These are phyloP conservation scores for Dicranocentrus wangi DNA, from an alignment of 2,888 invertebrate genomes.

Conservation along the genomic window DNA sequence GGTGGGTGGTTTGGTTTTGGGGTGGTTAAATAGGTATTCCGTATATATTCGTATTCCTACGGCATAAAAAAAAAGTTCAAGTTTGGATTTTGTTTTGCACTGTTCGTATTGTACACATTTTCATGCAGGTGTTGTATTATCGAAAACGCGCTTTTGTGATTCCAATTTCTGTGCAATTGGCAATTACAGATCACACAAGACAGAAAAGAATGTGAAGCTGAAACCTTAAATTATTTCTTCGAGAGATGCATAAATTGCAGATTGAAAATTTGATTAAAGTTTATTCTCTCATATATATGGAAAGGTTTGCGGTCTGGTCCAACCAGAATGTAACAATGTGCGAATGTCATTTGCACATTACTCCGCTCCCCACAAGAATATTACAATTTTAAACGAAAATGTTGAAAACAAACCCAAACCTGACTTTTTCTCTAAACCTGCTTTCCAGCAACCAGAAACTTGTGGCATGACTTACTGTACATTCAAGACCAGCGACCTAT, in stretches of 20 bases:
- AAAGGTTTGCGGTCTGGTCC: background rate
- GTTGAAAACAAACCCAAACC: background rate
- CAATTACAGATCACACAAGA: too few species aligned
- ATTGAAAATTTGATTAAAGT: constrained; percentile 12
- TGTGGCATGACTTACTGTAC: background rate
- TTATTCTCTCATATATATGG: background rate
- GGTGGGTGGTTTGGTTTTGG: constrained; percentile 39
- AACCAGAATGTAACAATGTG: constrained; percentile 10
- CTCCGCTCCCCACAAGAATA: background rate
- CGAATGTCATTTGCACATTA: constrained; percentile 18
- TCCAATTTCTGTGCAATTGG: too few species aligned
- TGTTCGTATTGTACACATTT: too few species aligned
- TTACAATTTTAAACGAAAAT: background rate
- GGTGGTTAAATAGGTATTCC: too few species aligned
- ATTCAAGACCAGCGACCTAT: background rate
- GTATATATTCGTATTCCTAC: too few species aligned
- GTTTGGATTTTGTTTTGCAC: too few species aligned
- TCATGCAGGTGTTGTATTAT: too few species aligned
- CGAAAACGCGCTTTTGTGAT: too few species aligned
- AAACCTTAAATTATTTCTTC: background rate
- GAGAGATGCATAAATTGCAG: background rate
- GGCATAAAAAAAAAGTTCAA: too few species aligned
- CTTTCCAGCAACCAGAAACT: background rate
- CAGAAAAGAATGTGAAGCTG: background rate
- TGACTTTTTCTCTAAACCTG: background rate